These are phyloP conservation scores for Homalodisca vitripennis DNA, from an alignment of 1,140 invertebrate genomes.

Conservation along the genomic window DNA sequence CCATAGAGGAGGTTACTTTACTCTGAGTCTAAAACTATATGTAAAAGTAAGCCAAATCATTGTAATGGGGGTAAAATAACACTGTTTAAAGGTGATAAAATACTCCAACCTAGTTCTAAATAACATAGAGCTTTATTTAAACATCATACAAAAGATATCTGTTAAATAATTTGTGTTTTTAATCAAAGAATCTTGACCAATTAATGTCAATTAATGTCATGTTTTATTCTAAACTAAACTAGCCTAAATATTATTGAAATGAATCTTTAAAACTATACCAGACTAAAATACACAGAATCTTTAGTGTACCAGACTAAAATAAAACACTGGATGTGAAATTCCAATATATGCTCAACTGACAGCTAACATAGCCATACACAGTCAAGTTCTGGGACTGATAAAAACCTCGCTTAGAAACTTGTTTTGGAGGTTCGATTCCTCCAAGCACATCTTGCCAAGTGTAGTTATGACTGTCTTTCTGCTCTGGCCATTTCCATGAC, in stretches of 20 bases:
- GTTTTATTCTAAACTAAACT: neutral
- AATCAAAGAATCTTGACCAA: neutral
- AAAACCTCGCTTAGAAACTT: neutral
- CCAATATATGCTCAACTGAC: too few relatives aligned
- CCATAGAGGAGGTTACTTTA: neutral
- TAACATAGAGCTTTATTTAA: slow-evolving; percentile 17
- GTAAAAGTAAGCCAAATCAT: neutral
- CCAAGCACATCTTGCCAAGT: neutral
- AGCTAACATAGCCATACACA: neutral
- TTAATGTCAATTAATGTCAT: neutral
- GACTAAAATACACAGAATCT: neutral
- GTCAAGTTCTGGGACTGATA: neutral
- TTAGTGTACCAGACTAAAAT: too few relatives aligned
- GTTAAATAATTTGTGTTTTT: neutral
- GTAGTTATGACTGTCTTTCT: neutral
- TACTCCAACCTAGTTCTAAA: neutral
- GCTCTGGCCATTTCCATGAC: neutral
- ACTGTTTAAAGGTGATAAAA: neutral
- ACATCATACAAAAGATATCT: neutral
- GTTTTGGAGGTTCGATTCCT: neutral
- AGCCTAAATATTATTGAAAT: neutral
- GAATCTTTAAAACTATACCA: neutral
- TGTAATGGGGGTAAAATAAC: neutral
- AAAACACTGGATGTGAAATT: too few relatives aligned
- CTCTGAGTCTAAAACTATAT: neutral